These are phyloP conservation scores for Eremobia ochroleuca DNA, from an alignment of 2,888 invertebrate species.

Conservation along the genomic window DNA sequence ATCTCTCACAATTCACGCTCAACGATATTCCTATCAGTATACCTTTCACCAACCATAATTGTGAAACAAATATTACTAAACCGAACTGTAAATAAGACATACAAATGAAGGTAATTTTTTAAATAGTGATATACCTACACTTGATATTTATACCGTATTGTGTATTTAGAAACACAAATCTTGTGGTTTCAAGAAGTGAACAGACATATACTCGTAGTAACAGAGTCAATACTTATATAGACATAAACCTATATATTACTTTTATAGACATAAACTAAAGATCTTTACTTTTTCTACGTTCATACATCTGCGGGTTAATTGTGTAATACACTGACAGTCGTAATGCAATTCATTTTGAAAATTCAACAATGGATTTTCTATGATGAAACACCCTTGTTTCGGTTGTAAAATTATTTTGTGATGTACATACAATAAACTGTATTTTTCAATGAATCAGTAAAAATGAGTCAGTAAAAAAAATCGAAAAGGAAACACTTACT, in stretches of 20 bases:
- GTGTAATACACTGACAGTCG: neutral
- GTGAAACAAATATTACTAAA: neutral
- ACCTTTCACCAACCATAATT: neutral
- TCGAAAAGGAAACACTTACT: conserved; percentile 3
- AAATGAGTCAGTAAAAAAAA: too few relatives aligned
- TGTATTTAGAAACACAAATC: too few relatives aligned
- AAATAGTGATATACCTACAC: too few relatives aligned
- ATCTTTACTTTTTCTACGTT: neutral
- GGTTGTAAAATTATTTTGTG: neutral
- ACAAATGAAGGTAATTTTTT: too few relatives aligned
- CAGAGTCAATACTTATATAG: too few relatives aligned
- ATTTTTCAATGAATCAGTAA: too few relatives aligned
- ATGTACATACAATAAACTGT: neutral
- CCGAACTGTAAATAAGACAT: conserved; percentile 11
- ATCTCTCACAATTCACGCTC: conserved; percentile 28
- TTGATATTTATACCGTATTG: neutral
- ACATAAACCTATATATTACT: neutral
- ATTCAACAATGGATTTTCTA: neutral
- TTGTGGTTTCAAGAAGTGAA: too few relatives aligned
- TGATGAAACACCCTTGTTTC: neutral
- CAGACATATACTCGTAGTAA: too few relatives aligned
- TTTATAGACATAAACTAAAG: neutral
- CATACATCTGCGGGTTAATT: neutral
- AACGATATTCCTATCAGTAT: conserved; percentile 15
- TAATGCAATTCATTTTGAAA: neutral